phyloP scores from a whole-genome alignment of 2,113 vertebrate genomes.

The Donacobius atricapilla region DNA sequence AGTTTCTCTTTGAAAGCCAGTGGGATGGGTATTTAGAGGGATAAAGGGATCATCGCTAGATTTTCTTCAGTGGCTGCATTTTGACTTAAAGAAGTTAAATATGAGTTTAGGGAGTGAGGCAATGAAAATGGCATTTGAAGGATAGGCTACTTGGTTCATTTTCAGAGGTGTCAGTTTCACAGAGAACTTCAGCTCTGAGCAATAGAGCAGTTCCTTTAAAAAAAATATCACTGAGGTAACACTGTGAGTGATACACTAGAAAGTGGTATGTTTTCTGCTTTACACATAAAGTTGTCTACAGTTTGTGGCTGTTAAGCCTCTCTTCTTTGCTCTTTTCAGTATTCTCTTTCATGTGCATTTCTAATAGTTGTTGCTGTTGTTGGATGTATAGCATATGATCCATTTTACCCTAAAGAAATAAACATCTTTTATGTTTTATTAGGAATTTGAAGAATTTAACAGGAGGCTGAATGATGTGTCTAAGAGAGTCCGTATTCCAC shows the following conservation, averaged over 20 bases:
- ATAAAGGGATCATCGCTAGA: not conserved
- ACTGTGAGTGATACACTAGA: not conserved
- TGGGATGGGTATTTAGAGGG: not conserved
- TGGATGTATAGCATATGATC: not conserved
- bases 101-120: not conserved
- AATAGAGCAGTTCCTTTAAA: not conserved
- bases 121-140: not conserved
- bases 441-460: conserved; percentile 98
- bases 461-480: conserved; percentile 87
- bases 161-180: not conserved
- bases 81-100: not conserved
- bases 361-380: not conserved
- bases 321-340: not conserved
- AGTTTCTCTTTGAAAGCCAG: not conserved
- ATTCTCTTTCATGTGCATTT: not conserved
- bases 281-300: not conserved
- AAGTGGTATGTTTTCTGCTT: not conserved
- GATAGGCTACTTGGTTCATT: not conserved
- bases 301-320: not conserved
- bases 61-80: not conserved
- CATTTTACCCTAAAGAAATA: not conserved
- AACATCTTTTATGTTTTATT: not conserved
- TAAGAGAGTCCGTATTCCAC: conserved; percentile 90
- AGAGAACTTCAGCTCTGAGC: not conserved
- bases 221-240: not conserved